Base-by-base conservation (phyloP, 2,888 invertebrate genomes). In the Charanyca ferruginea region DNA sequence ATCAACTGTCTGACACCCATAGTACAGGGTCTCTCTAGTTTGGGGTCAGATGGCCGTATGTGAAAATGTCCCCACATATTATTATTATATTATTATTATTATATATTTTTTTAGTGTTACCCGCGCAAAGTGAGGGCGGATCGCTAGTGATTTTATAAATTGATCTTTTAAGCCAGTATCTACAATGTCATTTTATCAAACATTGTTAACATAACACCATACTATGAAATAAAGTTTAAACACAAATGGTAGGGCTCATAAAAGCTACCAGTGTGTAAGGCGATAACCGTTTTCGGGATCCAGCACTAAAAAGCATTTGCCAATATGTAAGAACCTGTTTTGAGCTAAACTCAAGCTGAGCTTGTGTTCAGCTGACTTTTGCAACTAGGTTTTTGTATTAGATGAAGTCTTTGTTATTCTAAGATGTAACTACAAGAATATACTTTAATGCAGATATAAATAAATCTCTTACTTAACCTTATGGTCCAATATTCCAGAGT, bases 241-340 rank as follows among this genome's bases (percentile, higher is more conserved):
- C 57, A 67, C 72, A 65, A 75, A 80, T 83, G 71, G 85, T 87
- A 81, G 71, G 63, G 76, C 52, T 32, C 66, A 70, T 77, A 28
- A 79, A 85, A 79, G 68, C 75, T 82, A 83, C 67, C 70, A 72
- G 81, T 78, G 83, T 87, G 84, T 83, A 73, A 83, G 75, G 71
- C 83, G 85, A 87, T 87, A 87, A 85, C 84, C 87, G 84, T 85
- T 86, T 85, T 82, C 60, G 74, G 69, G 55, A 79, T 77, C 77
- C 64, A 75, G 71, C 65, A 55, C 82, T 80, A 83, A 83, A 83
- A 83, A 79, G 72, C 80, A 76, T 76, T 83, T 72, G 74, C 62
- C 71, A 80, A 83, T 83, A 77, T 76, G 74, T 71, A 79, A 79
- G 73, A 80, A 80, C 75, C 63, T 79, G 73, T 77, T 80, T 79